Base-by-base conservation (phyloP, 2,888 invertebrate genomes). In the Chirona hameri region DNA sequence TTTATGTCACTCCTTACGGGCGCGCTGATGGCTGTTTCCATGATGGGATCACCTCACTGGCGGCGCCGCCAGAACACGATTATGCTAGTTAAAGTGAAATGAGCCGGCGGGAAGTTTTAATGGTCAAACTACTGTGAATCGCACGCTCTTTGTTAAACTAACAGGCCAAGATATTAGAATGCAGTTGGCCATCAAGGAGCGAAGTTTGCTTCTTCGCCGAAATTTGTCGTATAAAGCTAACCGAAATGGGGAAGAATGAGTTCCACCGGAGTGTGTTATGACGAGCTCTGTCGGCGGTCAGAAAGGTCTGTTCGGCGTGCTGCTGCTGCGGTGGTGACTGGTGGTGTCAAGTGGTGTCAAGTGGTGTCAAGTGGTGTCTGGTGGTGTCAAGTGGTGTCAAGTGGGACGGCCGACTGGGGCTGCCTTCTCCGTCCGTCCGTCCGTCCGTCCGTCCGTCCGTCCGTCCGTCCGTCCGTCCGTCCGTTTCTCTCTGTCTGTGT, bases 111-210 rank as follows among this genome's bases (percentile, higher is more conserved):
- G 10, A 76, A 76, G 76, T 76, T 76, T 39, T 39, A 76, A 76
- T 76, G 76, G 76, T 10, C 46, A 76, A 76, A 76, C 76, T 76
- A 76, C 76, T 24, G 46, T 31, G 76, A 46, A 76, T 76, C 76
- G 46, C 76, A 46, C 76, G 76, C 39, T 76, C 76, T 76, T 76
- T 24, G 76, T 76, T 76, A 76, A 76, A 76, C 76, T 76, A 76
- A 46, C 76, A 39, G 46, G 39, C 76, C 76, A 46, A 76, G 46
- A 76, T 76, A 46, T 76, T 76, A 76, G 76, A 27, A 76, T 24
- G 76, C 39, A 76, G 76, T 76, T 76, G 76, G 76, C 46, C 76
- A 76, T 76, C 46, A 76, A 46, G 76, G 12, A 9, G 46, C 46
- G 7, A 76, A 76, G 76, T 76, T 76, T 76, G 46, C 76, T 76